Percentiles rank a stretch among this genome's conserved stretches.
phyloP scores from a whole-genome alignment of 2,888 invertebrate genomes.

The Luperina testacea region DNA sequence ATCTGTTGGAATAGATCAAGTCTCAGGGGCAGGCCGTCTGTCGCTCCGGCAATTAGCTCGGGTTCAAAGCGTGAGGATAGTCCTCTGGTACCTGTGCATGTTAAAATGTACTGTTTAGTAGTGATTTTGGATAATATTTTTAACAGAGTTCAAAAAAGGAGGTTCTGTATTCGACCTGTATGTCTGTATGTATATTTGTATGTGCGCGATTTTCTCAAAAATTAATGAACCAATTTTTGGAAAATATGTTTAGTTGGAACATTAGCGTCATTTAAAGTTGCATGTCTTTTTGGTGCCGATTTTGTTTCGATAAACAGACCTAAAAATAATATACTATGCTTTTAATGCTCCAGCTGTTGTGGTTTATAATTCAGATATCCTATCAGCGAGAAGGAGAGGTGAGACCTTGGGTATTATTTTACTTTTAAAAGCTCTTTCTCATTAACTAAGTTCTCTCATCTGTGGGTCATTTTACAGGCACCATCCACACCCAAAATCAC shows the following conservation, averaged over 20 bases:
- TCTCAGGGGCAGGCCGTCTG: constrained; percentile 47
- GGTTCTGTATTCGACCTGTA: no score
- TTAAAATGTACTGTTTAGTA: not conserved
- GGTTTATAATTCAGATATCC: not conserved
- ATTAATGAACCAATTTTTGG: no score
- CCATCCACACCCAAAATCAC: not conserved
- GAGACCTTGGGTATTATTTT: not conserved
- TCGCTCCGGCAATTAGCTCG: constrained; percentile 43
- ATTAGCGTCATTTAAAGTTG: not conserved
- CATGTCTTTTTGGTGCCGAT: not conserved
- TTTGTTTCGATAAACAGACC: no score
- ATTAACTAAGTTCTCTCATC: not conserved
- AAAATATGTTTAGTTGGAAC: not conserved
- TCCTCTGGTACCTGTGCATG: not conserved
- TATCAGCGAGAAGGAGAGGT: no score
- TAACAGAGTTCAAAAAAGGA: not conserved
- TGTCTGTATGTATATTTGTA: no score
- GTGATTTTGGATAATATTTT: not conserved
- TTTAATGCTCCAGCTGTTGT: not conserved
- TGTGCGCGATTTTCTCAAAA: no score
- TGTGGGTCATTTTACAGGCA: not conserved
- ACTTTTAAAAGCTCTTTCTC: not conserved
- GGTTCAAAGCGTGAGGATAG: constrained; percentile 23
- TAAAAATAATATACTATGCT: no score
- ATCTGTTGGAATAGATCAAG: constrained; percentile 8